A percentile compares a stretch with the other conserved stretches of the same genome.
Evolutionary conservation across 1,140 invertebrate genomes (phyloP).

Genomic region (Formica selysi): DNA sequence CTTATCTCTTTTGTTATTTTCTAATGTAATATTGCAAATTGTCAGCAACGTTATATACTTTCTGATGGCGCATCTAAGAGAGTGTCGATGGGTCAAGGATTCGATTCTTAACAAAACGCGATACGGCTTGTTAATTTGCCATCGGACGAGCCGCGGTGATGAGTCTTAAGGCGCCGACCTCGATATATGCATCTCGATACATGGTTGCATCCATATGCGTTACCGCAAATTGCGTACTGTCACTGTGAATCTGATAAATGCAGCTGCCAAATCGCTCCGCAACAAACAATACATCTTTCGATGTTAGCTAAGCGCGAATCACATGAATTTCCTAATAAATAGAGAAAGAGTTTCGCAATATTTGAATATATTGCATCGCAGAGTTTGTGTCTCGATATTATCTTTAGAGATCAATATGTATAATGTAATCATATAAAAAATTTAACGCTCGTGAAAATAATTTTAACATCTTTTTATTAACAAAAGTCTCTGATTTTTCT

Average conservation of each 20-base stretch:
- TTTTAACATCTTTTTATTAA: not conserved
- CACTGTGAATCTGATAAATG: not conserved
- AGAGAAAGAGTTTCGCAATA: not conserved
- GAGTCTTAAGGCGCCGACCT: slow-evolving; percentile 6
- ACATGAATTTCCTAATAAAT: slow-evolving; percentile 2
- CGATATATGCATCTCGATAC: slow-evolving; percentile 11
- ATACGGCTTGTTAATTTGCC: not conserved
- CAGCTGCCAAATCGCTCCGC: not conserved
- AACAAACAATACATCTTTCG: not conserved
- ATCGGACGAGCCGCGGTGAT: slow-evolving; percentile 12
- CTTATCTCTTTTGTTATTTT: not conserved
- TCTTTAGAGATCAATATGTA: not conserved
- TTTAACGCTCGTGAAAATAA: not conserved
- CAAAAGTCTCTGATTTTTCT: not conserved
- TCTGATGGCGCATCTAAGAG: slow-evolving; percentile 43
- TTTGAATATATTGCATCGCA: not conserved
- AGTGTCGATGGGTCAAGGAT: slow-evolving; percentile 42
- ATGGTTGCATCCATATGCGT: slow-evolving; percentile 19
- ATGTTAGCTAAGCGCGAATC: not conserved
- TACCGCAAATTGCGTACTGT: not conserved
- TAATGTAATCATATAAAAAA: not conserved
- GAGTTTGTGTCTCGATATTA: not conserved
- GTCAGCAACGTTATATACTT: not conserved
- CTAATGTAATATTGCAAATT: slow-evolving; percentile 5
- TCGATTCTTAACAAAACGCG: not conserved